Conservation (phyloP, 2,113 vertebrate species). For the Embiotoca jacksoni region DNA sequence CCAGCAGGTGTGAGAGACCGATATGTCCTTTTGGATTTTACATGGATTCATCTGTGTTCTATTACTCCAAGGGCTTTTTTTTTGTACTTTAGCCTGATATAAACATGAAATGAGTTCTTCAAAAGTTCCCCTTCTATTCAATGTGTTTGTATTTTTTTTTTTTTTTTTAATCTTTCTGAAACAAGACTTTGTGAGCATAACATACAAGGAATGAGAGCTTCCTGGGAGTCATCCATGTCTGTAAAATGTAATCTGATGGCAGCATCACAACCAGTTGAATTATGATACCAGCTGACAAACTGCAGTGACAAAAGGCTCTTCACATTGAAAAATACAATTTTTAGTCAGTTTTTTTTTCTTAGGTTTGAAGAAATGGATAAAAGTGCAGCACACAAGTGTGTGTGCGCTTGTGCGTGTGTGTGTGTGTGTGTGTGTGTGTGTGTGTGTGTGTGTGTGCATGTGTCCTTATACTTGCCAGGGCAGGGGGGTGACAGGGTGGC, state of each 20-base stretch:
- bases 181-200: too few relatives aligned
- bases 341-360: neutral
- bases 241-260: neutral
- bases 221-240: neutral
- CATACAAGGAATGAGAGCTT: too few relatives aligned
- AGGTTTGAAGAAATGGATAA: neutral
- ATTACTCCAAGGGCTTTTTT: neutral
- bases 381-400: neutral
- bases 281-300: neutral
- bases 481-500: slow-evolving; percentile 50
- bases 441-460: slow-evolving; percentile 16
- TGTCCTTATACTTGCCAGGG: slow-evolving; percentile 40
- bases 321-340: neutral
- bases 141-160: too few relatives aligned
- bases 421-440: slow-evolving; percentile 19
- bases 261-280: neutral
- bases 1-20: neutral
- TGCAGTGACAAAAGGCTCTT: neutral
- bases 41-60: too few relatives aligned
- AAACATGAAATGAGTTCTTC: too few relatives aligned
- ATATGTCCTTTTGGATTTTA: neutral
- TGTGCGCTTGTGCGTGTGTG: too few relatives aligned
- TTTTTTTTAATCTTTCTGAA: too few relatives aligned
- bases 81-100: too few relatives aligned
- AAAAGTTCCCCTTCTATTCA: too few relatives aligned